Percentiles rank a stretch among this genome's conserved stretches.
These are phyloP conservation scores for Eupithecia subfuscata DNA, from an alignment of 2,888 invertebrate genomes.

Conservation along the genomic window DNA sequence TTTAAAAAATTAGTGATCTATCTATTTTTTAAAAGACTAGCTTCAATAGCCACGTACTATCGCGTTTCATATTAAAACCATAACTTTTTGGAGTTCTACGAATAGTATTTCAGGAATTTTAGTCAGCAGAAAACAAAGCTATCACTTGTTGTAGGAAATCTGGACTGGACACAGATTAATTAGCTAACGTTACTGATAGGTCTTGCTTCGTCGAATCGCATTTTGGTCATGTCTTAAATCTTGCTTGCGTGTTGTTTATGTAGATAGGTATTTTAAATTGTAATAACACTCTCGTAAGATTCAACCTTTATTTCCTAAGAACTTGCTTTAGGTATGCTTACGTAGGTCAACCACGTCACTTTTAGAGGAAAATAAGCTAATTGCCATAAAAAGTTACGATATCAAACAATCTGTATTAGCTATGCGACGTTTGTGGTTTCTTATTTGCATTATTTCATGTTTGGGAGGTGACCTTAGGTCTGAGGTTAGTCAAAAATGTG, in stretches of 20 bases:
- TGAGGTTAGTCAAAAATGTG: not conserved
- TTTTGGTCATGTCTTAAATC: constrained; percentile 10
- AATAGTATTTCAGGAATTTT: not conserved
- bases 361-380: not conserved
- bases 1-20: too few relatives aligned
- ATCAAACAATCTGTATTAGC: not conserved
- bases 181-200: not conserved
- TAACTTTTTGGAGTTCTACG: not conserved
- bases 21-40: too few relatives aligned
- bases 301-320: not conserved
- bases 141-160: not conserved
- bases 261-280: not conserved
- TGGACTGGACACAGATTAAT: not conserved
- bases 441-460: constrained; percentile 9
- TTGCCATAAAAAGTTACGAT: constrained; percentile 6
- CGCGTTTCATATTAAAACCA: not conserved
- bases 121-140: not conserved
- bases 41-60: too few relatives aligned
- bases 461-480: not conserved
- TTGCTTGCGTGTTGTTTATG: not conserved
- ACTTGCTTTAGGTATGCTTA: not conserved
- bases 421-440: constrained; percentile 1
- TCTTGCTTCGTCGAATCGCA: constrained; percentile 10
- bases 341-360: not conserved
- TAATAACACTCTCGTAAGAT: not conserved